These are phyloP conservation scores for Lycopodina hypogea DNA, from an alignment of 37 sponge, comb jelly and placozoan species.

Conservation along the genomic window DNA sequence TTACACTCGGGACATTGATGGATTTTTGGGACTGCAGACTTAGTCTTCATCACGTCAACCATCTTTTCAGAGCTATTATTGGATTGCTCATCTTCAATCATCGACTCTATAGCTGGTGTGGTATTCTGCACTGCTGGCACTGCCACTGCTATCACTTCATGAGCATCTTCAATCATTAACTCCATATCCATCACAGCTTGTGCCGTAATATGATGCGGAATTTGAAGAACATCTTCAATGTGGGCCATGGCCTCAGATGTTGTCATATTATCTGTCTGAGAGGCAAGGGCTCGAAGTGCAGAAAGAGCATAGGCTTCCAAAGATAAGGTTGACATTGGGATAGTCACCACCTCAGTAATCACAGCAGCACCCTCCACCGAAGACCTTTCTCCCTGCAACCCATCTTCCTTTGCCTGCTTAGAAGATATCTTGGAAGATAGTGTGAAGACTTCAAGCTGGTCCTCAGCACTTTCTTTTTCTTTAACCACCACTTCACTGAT, in stretches of 20 bases:
- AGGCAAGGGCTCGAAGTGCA: conserved; percentile 23
- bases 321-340: too few relatives aligned
- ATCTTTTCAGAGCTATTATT: too few relatives aligned
- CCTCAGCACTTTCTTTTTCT: too few relatives aligned
- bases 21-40: conserved; percentile 1
- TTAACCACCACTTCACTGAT: too few relatives aligned
- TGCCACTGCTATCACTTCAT: conserved; percentile 27
- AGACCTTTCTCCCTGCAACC: background rate
- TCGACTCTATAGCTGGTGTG: conserved; percentile 12
- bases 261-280: background rate
- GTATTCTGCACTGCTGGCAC: conserved; percentile 13
- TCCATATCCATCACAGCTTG: too few relatives aligned
- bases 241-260: conserved; percentile 10
- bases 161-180: conserved; percentile 15
- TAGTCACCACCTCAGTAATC: background rate
- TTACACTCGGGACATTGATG: conserved; percentile 27
- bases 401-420: background rate
- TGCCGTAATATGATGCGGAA: background rate
- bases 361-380: background rate
- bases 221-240: conserved; percentile 12
- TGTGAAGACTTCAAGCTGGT: too few relatives aligned
- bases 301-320: conserved; percentile 12
- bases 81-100: background rate
- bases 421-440: background rate
- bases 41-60: background rate